Conservation (phyloP, 2,797 vertebrate species). For the Hemibagrus guttatus region DNA sequence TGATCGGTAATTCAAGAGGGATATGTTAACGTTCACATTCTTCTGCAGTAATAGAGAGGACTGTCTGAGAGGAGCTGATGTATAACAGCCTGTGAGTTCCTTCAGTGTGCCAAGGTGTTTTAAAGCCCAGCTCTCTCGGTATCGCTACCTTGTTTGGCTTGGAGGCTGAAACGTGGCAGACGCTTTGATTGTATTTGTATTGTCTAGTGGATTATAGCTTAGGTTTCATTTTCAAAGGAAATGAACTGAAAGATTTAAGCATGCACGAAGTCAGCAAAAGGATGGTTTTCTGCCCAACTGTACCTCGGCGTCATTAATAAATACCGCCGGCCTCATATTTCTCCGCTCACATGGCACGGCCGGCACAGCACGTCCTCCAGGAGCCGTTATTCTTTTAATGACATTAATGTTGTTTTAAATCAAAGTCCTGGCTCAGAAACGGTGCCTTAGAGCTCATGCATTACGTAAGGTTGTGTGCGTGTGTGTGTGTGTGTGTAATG, state of each 20-base stretch:
- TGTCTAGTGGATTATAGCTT: slow-evolving; percentile 54
- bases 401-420: slow-evolving; percentile 46
- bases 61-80: slow-evolving; percentile 13
- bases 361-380: slow-evolving; percentile 38
- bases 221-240: slow-evolving; percentile 62
- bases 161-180: slow-evolving; percentile 53
- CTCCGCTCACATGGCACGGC: slow-evolving; percentile 26
- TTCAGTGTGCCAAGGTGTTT: slow-evolving; percentile 17
- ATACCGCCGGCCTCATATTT: slow-evolving; percentile 48
- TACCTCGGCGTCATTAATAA: slow-evolving; percentile 61
- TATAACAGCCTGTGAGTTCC: slow-evolving; percentile 21
- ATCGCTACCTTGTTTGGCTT: slow-evolving; percentile 51
- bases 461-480: slow-evolving; percentile 37
- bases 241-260: slow-evolving; percentile 58
- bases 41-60: slow-evolving; percentile 31
- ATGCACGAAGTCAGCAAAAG: slow-evolving; percentile 34
- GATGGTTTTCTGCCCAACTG: slow-evolving; percentile 18
- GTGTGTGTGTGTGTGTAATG: slow-evolving; percentile 24
- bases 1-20: slow-evolving; percentile 22
- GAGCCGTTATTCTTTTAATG: slow-evolving; percentile 49
- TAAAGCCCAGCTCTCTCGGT: slow-evolving; percentile 9
- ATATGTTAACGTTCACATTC: slow-evolving; percentile 3
- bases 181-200: slow-evolving; percentile 56
- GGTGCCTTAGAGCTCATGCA: slow-evolving; percentile 17
- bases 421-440: slow-evolving; percentile 24